phyloP scores from a whole-genome alignment of 2,888 invertebrate genomes.

The Branchellion lobata region DNA sequence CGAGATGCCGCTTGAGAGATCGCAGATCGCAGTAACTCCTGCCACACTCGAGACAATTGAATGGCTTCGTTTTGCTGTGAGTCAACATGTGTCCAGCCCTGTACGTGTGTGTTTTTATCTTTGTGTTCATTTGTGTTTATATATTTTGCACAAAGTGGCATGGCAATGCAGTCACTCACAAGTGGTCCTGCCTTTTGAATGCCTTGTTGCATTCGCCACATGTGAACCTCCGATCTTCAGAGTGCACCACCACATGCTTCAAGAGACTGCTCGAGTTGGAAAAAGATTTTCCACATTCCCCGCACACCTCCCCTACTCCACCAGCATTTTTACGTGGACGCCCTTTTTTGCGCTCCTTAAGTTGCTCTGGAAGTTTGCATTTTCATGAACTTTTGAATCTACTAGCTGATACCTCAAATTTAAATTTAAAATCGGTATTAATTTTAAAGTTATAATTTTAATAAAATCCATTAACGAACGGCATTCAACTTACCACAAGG shows the following conservation, averaged over 20 bases:
- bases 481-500: too few relatives aligned
- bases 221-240: conserved; percentile 93
- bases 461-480: too few relatives aligned
- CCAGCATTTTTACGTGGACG: not conserved
- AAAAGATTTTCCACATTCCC: conserved; percentile 93
- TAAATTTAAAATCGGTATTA: too few relatives aligned
- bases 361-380: not conserved
- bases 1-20: conserved; percentile 39
- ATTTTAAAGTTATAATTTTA: too few relatives aligned
- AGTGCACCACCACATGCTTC: conserved; percentile 85
- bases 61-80: conserved; percentile 37
- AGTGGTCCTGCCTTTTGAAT: conserved; percentile 96
- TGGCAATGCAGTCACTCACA: conserved; percentile 72
- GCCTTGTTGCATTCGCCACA: conserved; percentile 94
- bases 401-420: too few relatives aligned
- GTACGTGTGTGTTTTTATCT: too few relatives aligned
- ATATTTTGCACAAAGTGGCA: too few relatives aligned
- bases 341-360: not conserved
- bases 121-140: too few relatives aligned
- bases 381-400: not conserved
- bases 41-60: conserved; percentile 36
- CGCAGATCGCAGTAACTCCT: conserved; percentile 44
- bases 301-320: conserved; percentile 64
- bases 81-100: conserved; percentile 43
- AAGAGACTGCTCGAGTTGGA: conserved; percentile 92